Conservation (phyloP, 2,888 invertebrate species). For the Pollenia griseotomentosa region DNA sequence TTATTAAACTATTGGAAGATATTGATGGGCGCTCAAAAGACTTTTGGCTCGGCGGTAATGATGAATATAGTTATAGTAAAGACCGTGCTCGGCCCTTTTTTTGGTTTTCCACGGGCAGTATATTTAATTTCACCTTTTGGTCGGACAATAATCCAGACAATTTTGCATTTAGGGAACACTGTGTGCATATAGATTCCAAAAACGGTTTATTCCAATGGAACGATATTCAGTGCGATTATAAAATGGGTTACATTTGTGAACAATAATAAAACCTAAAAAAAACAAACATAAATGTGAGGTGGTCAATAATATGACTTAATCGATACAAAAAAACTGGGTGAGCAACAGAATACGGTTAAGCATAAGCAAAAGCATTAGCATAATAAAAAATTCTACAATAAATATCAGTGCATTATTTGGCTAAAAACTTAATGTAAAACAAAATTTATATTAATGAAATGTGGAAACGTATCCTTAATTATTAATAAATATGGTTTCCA, state of each 20-base stretch:
- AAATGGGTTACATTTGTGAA: conserved; percentile 53
- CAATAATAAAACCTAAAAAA: too few species aligned
- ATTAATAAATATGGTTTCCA: too few species aligned
- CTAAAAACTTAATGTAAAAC: too few species aligned
- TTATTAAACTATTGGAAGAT: conserved; percentile 5
- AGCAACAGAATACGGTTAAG: too few species aligned
- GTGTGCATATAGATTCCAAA: conserved; percentile 34
- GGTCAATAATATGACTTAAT: background rate
- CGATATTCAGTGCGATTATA: background rate
- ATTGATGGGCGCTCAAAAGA: background rate
- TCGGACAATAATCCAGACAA: conserved; percentile 46
- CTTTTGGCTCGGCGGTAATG: conserved; percentile 56
- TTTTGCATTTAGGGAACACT: conserved; percentile 7
- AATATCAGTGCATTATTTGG: too few species aligned
- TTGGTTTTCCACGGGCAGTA: conserved; percentile 22
- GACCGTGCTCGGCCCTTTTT: conserved; percentile 7
- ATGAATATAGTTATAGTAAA: background rate
- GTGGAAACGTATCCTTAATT: too few species aligned
- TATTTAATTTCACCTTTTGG: conserved; percentile 32
- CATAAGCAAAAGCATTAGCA: too few species aligned
- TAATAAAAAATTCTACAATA: fast-evolving
- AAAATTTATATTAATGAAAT: too few species aligned
- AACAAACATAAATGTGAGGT: background rate
- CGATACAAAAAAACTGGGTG: too few species aligned
- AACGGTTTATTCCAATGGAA: conserved; percentile 13